phyloP scores from a whole-genome alignment of 23 tunicate species.

The Styela plicata region DNA sequence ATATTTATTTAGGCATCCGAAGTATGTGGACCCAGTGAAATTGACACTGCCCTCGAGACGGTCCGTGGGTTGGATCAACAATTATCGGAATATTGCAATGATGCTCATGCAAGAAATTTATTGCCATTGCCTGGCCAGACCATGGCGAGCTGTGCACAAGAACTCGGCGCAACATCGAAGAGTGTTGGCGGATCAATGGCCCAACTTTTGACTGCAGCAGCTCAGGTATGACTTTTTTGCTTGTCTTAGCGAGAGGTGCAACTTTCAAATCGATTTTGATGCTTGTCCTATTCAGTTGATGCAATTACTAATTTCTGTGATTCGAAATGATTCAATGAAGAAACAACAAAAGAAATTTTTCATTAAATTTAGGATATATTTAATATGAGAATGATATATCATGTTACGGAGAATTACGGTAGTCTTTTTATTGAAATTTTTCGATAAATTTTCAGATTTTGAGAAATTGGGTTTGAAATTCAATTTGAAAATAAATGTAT shows the following conservation, averaged over 20 bases:
- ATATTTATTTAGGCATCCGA: constrained; percentile 78
- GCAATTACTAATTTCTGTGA: too few relatives aligned
- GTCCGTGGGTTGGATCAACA: constrained; percentile 71
- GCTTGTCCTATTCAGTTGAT: too few relatives aligned
- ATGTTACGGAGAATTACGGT: too few relatives aligned
- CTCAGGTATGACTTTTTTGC: constrained; percentile 48
- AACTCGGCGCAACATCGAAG: constrained; percentile 88
- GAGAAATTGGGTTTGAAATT: too few relatives aligned
- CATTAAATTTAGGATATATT: too few relatives aligned
- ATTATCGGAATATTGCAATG: constrained; percentile 70
- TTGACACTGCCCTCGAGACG: constrained; percentile 89
- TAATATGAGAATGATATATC: too few relatives aligned
- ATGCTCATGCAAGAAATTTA: constrained; percentile 64
- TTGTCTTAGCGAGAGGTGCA: not conserved
- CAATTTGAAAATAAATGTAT: too few relatives aligned
- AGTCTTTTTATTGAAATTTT: too few relatives aligned
- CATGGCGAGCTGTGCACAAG: constrained; percentile 87
- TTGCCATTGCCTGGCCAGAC: constrained; percentile 95
- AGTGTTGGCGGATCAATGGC: constrained; percentile 91
- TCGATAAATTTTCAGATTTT: too few relatives aligned
- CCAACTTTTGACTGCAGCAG: constrained; percentile 92
- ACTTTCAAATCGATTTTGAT: too few relatives aligned
- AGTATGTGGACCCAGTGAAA: constrained; percentile 86
- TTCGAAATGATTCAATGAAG: too few relatives aligned
- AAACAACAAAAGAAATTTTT: too few relatives aligned